Conservation (phyloP, 2,888 invertebrate species). For the Himalopsyche kuldschensis region DNA sequence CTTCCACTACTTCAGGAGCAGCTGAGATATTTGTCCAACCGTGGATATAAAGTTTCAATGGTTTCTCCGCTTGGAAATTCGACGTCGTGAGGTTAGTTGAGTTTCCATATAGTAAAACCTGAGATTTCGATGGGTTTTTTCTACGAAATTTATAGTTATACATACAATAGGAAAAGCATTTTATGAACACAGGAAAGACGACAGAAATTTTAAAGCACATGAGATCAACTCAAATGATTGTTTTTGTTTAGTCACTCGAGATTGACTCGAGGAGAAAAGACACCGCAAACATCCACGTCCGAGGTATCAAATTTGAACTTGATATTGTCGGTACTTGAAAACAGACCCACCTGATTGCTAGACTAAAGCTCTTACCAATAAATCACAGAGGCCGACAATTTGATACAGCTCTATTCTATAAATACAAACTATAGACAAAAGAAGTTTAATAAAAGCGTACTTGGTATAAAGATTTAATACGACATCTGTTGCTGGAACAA, state of each 20-base stretch:
- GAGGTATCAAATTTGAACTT: no score
- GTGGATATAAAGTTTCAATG: constrained; percentile 21
- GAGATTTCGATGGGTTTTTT: constrained; percentile 12
- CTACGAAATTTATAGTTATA: background rate
- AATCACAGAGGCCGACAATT: no score
- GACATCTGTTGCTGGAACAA: constrained; percentile 43
- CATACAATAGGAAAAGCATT: no score
- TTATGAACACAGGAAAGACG: no score
- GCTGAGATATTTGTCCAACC: constrained; percentile 7
- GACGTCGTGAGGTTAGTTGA: background rate
- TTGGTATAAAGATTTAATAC: constrained; percentile 50
- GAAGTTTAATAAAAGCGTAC: constrained; percentile 43
- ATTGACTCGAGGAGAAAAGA: no score
- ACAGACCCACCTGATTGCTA: no score
- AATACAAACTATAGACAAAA: background rate
- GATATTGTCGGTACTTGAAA: no score
- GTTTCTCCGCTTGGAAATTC: constrained; percentile 14
- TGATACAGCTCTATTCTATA: no score
- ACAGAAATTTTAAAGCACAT: background rate
- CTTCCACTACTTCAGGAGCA: constrained; percentile 43
- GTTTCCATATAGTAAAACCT: constrained; percentile 20
- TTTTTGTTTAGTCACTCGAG: no score
- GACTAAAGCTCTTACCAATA: no score
- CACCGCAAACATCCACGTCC: no score
- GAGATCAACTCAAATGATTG: no score